Evolutionary conservation across 2,797 vertebrate species (phyloP), one percentile per base, ranked within the genome.

Genomic region (Molossus alvarezi): DNA sequence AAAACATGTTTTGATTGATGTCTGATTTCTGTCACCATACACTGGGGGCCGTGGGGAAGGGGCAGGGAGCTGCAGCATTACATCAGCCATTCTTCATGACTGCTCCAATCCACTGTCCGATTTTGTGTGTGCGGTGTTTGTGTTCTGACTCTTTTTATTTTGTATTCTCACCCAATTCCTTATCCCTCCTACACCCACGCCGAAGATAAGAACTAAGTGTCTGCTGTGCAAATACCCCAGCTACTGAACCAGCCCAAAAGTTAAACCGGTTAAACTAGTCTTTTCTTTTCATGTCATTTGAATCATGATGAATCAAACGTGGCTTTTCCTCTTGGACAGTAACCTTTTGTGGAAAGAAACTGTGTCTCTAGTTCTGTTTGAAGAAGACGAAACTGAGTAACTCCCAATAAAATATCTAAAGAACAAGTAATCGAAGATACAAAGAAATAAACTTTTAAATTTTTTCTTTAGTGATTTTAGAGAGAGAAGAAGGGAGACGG

Each of bases 361-460:
- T 60, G 4, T 62, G 18, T 73, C 73, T 92, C 45, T 41, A 72
- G 51, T 6, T 92, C 51, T 65, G 20, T 33, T 23, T 10, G 29
- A 92, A 69, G 82, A 55, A 83, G 51, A 73, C 3, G n/a, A 77
- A 73, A 77, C 4, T 15, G 14, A 95, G 3, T 76, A 93, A 91
- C 17, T 75, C n/a, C 85, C 60, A 45, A 51, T 48, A 41, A 84
- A 18, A 75, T 20, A 89, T 2, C 64, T 77, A 62, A 92, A 69
- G 64, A 58, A 41, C 9, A 92, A 23, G 37, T n/a, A 71, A 94
- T 41, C 48, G 29, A 79, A 69, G 18, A 71, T 5, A 45, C 1
- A 64, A 80, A 84, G 15, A 85, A 72, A 82, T 72, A 60, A 73
- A 72, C 2, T 15, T 75, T 90, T 76, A 91, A 53, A 72, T 71